These are phyloP conservation scores for Aphodius sticticus DNA, from an alignment of 2,888 invertebrate genomes.

Conservation along the genomic window DNA sequence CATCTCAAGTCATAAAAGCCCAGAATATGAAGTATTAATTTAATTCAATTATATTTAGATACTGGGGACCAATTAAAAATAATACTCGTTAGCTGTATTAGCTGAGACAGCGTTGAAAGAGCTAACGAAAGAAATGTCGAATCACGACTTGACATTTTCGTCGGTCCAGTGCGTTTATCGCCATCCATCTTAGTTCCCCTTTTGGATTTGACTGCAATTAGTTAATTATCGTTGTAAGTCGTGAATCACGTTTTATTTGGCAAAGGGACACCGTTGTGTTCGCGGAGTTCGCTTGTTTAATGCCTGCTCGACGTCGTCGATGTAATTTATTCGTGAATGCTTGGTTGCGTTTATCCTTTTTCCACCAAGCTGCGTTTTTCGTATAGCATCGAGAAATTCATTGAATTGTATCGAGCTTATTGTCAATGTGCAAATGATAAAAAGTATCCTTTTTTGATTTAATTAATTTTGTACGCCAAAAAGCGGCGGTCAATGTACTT, in stretches of 20 bases:
- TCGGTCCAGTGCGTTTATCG: constrained; percentile 20
- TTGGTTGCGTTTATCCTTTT: not conserved
- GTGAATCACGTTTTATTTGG: constrained; percentile 25
- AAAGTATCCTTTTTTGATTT: not conserved
- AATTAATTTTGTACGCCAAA: not conserved
- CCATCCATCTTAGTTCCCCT: constrained; percentile 21
- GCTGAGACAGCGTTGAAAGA: not conserved
- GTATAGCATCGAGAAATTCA: not conserved
- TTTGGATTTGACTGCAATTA: constrained; percentile 21
- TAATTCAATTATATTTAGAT: not conserved
- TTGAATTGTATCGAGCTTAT: not conserved
- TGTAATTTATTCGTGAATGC: not conserved
- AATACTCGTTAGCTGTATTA: not conserved
- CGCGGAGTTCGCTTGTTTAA: constrained; percentile 13
- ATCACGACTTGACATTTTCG: constrained; percentile 26
- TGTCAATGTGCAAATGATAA: not conserved
- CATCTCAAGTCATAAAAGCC: not conserved
- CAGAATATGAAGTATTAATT: not conserved
- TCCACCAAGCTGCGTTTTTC: not conserved
- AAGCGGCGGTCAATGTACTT: not conserved
- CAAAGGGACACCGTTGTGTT: constrained; percentile 13
- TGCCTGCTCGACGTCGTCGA: not conserved
- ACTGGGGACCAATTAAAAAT: not conserved
- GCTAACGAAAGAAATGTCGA: constrained; percentile 1
- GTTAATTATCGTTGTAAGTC: constrained; percentile 21